These are phyloP conservation scores for Thymelicus lineola DNA, from an alignment of 2,888 invertebrate genomes.

Conservation along the genomic window DNA sequence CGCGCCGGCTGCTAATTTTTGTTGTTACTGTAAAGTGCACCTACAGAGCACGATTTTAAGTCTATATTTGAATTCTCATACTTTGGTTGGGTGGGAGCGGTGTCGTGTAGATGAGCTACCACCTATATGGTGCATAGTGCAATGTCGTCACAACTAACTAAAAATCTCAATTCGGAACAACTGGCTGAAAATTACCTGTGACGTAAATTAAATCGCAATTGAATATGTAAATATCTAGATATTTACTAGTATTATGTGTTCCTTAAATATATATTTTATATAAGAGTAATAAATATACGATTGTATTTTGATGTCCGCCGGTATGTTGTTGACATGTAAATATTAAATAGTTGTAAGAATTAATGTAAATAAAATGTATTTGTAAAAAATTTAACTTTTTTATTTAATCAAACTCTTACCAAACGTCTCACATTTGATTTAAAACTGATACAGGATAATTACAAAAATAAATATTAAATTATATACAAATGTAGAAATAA, in stretches of 20 bases:
- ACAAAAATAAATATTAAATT: not conserved
- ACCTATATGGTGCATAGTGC: too few relatives aligned
- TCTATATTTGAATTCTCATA: too few relatives aligned
- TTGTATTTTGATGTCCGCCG: not conserved
- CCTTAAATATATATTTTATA: constrained; percentile 5
- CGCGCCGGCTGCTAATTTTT: too few relatives aligned
- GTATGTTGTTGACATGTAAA: constrained; percentile 10
- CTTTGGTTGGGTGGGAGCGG: too few relatives aligned
- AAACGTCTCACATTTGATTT: constrained; percentile 19
- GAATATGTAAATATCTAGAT: too few relatives aligned
- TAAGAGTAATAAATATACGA: not conserved
- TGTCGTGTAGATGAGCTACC: too few relatives aligned
- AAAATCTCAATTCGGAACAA: too few relatives aligned
- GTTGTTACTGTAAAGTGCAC: too few relatives aligned
- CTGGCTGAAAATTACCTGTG: not conserved
- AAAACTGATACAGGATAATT: constrained; percentile 1
- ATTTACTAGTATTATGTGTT: not conserved
- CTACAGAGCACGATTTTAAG: too few relatives aligned
- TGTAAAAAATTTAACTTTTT: constrained; percentile 10
- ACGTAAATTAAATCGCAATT: too few relatives aligned
- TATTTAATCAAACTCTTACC: constrained; percentile 9
- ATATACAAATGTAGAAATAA: constrained; percentile 3
- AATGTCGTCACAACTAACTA: too few relatives aligned
- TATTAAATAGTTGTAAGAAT: constrained; percentile 3
- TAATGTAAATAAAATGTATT: constrained; percentile 18